Base-by-base conservation (phyloP, 1,140 invertebrate species). In the Triops cancriformis region DNA sequence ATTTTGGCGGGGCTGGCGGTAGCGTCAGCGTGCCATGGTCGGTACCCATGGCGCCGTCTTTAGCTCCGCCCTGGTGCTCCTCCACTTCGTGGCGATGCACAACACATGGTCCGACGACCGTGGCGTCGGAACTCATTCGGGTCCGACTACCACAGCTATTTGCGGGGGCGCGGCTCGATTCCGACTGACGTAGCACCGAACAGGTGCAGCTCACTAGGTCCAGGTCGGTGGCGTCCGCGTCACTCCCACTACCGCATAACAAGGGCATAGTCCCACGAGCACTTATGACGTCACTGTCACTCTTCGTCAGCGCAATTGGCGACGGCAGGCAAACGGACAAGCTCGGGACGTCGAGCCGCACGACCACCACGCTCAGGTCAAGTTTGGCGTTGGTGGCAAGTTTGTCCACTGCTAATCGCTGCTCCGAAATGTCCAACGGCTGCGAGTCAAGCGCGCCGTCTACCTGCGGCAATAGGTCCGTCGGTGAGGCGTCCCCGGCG, bases 1-100 rank as follows among this genome's bases (percentile, higher is more conserved):
- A 76, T 79, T 79, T 79, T 18, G 73, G 73, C 77, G 77, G 77
- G 11, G 37, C 64, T 9, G 23, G 26, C 14, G 51, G 51, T 45
- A 45, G 43, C 11, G 43, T 45, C 18, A 64, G 51, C 14, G 12
- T 74, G 4, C 5, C 31, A 41, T 31, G 12, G 23, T 41, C 31
- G 0, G 31, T 74, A 74, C 27, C 31, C 27, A 41, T 74, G 26
- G 73, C 14, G 14, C 18, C 37, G 18, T 42, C 42, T 26, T 18
- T 75, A 37, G 23, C n/a, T 75, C 41, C 42, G 7, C 26, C 31
- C 26, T 45, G 41, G 28, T 75, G 27, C 31, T 37, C 26, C 41
- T 43, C 26, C 31, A n/a, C 23, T 23, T 75, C 41, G 41, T 75
- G 74, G 41, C 42, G 74, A 42, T 43, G 74, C 37, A 26, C 26